A percentile compares a stretch with the other conserved stretches of the same genome.
These are phyloP conservation scores for Resseliella maxima DNA, from an alignment of 2,888 invertebrate species.

Conservation along the genomic window DNA sequence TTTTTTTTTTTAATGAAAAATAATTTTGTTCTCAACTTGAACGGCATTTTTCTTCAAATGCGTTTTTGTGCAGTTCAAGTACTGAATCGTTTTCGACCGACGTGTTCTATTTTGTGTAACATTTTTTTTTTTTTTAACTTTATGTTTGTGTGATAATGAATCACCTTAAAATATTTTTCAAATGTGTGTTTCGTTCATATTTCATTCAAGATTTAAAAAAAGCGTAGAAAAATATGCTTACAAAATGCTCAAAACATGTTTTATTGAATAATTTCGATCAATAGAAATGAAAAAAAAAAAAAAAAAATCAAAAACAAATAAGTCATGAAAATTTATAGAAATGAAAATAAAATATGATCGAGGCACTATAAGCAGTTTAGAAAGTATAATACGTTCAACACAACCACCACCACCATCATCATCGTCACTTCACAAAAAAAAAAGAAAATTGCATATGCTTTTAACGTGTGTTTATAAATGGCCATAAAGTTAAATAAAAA, in stretches of 20 bases:
- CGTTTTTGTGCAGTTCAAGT: neutral
- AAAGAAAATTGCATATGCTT: neutral
- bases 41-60: conserved; percentile 17
- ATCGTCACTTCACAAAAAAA: neutral
- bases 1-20: neutral
- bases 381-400: neutral
- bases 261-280: neutral
- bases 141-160: neutral
- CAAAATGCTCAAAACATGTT: no score
- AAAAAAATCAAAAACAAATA: neutral
- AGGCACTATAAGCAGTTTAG: neutral
- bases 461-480: neutral
- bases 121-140: neutral
- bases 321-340: neutral
- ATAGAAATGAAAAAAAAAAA: neutral
- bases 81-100: neutral
- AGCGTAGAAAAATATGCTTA: neutral
- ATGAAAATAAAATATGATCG: neutral
- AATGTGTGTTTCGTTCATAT: conserved; percentile 34
- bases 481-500: neutral
- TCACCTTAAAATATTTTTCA: neutral
- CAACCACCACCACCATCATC: neutral
- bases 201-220: neutral
- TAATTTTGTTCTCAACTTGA: neutral
- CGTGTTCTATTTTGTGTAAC: neutral